Evolutionary conservation across 2,113 vertebrate species (phyloP).

Genomic region (Chionis minor): DNA sequence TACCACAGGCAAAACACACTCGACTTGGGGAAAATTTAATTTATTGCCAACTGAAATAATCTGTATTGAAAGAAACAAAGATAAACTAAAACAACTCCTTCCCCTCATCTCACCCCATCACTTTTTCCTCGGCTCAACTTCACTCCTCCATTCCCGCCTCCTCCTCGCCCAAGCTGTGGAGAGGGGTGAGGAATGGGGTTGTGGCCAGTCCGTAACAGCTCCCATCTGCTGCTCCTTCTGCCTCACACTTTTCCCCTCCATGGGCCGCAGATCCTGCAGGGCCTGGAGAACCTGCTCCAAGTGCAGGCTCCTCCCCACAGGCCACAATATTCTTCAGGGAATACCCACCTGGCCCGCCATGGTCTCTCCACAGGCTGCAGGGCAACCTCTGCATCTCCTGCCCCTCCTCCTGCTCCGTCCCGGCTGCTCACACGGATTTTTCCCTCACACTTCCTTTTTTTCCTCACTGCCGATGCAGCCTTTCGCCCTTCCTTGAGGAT

Average conservation of each 20-base stretch:
- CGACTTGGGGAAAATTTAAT: neutral
- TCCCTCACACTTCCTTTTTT: neutral
- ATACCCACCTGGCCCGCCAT: neutral
- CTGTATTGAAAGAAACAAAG: neutral
- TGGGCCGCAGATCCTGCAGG: neutral
- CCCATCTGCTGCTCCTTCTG: neutral
- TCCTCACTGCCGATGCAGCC: neutral
- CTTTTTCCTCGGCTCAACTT: neutral
- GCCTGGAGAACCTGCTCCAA: neutral
- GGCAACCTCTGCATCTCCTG: neutral
- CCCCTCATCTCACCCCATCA: neutral
- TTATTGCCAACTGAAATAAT: neutral
- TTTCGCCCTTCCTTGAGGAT: neutral
- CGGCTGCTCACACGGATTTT: neutral
- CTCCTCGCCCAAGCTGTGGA: neutral
- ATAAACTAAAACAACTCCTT: neutral
- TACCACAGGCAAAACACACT: neutral
- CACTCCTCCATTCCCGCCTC: neutral
- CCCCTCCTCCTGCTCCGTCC: neutral
- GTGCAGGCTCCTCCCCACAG: neutral
- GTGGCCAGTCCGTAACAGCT: neutral
- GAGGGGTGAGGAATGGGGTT: neutral
- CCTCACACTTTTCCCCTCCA: neutral
- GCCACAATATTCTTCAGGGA: too few relatives aligned
- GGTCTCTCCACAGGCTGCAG: neutral